Evolutionary conservation across 2,113 vertebrate genomes (phyloP).

Genomic region (Nothocercus nigrocapillus): DNA sequence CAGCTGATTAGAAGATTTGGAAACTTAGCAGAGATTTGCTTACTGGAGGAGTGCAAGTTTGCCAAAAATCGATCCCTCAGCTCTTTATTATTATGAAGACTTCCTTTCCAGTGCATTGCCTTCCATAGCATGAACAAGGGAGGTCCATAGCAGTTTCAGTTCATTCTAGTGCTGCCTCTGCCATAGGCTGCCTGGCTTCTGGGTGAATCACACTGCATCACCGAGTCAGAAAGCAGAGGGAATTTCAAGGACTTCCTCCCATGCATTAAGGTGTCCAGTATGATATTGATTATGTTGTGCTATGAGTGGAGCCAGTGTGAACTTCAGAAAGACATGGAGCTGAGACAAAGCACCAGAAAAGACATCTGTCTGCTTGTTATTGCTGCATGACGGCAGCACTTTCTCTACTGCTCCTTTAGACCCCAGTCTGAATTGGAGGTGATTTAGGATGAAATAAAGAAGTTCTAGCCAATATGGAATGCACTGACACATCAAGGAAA

Average conservation of each 20-base stretch:
- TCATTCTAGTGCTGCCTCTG: neutral
- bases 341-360: neutral
- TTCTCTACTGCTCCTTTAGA: neutral
- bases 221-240: neutral
- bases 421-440: neutral
- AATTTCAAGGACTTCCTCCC: neutral
- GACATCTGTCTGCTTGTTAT: neutral
- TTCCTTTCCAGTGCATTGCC: neutral
- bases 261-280: rapidly evolving
- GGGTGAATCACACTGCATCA: neutral
- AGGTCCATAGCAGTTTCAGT: neutral
- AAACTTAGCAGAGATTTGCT: neutral
- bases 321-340: neutral
- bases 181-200: neutral
- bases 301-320: neutral
- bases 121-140: neutral
- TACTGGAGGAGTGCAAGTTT: neutral
- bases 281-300: neutral
- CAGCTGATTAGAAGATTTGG: neutral
- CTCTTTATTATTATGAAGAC: neutral
- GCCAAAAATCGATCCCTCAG: neutral
- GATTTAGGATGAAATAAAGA: neutral
- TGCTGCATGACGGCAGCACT: neutral
- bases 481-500: neutral
- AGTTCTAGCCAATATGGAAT: neutral